Evolutionary conservation across 2,113 vertebrate genomes (phyloP).

Genomic region (Aviceda subcristata): DNA sequence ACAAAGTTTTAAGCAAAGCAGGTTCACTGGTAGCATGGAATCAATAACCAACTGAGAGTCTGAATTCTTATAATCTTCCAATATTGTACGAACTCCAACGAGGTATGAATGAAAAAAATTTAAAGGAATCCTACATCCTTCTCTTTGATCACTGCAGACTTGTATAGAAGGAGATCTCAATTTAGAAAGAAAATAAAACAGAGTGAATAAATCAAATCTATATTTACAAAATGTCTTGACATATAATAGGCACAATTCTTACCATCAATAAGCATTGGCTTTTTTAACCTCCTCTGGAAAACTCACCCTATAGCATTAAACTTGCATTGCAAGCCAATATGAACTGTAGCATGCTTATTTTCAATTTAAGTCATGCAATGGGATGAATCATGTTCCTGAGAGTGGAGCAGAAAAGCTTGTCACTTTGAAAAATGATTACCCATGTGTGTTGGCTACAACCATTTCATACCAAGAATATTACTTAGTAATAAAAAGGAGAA

Average conservation of each 20-base stretch:
- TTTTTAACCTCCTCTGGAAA: background rate
- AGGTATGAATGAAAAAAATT: background rate
- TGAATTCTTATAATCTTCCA: background rate
- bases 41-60: background rate
- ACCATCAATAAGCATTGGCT: background rate
- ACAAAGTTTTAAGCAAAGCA: background rate
- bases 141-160: background rate
- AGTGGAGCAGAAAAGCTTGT: background rate
- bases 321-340: background rate
- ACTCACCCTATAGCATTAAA: background rate
- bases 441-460: background rate
- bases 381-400: background rate
- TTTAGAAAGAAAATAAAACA: background rate
- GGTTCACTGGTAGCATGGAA: background rate
- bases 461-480: background rate
- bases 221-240: background rate
- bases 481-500: background rate
- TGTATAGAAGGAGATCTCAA: background rate
- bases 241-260: background rate
- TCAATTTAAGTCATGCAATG: background rate
- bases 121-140: background rate
- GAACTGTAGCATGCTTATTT: background rate
- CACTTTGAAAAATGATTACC: background rate
- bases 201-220: background rate
- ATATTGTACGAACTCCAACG: background rate